Base-by-base conservation (phyloP, 2,113 vertebrate species). In the Bos indicus region DNA sequence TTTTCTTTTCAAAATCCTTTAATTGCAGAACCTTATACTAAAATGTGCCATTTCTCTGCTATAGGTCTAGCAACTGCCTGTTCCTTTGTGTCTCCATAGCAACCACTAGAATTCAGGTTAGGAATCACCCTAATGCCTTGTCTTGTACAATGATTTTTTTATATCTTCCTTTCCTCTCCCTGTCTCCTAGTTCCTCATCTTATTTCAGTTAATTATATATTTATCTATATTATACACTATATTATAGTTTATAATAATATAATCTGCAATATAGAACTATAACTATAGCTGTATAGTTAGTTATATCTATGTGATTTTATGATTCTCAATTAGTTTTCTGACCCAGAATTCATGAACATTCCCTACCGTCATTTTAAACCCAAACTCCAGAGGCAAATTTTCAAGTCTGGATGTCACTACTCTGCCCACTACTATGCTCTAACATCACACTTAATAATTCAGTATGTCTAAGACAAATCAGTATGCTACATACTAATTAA, bases 21-120 rank as follows among this genome's bases (percentile, higher is more conserved):
- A 57, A 92, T 28, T 96, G 64, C 30, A 71, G 36, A 89, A 78
- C 60, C 59, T 56, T 62, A 23, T 15, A 62, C 14, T 17, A 17
- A 33, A 59, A 40, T 21, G 33, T 77, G 43, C n/a, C 40, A n/a
- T 33, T 95, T 89, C 36, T 82, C 46, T 91, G 71, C 51, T 67
- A 17, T 40, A 67, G 28, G 46, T 78, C 60, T 59, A 52, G 83
- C 60, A 71, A 74, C 46, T 52, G 82, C 51, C 25, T 96, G 52
- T 67, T 5, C 74, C 62, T 95, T 30, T 36, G 64, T 48, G 88
- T 98, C 26, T 94, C 97, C 93, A 96, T 97, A 81, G 97, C 94
- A 97, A 98, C 96, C 88, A 92, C 77, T 83, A 71, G 91, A 93
- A 64, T 96, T 71, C 83, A 91, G 86, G 90, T 48, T 96, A 60